A percentile compares a stretch with the other conserved stretches of the same genome.
phyloP scores from a whole-genome alignment of 2,797 vertebrate species.

The Eulemur coronatus region DNA sequence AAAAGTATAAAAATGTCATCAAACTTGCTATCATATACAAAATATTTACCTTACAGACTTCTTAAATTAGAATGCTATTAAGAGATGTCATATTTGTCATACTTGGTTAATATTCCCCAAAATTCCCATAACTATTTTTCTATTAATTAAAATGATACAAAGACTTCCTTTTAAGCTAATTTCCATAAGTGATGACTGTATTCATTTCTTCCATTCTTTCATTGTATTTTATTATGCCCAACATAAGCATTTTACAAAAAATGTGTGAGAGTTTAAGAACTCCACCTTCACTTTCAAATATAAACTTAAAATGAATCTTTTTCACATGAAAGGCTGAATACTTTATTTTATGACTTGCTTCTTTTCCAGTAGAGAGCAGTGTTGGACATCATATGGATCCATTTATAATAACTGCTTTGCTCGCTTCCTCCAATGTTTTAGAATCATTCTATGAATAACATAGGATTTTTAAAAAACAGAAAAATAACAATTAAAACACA shows the following conservation, averaged over 20 bases:
- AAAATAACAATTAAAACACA: constrained; percentile 2
- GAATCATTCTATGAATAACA: background rate
- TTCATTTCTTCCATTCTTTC: background rate
- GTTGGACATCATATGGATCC: constrained; percentile 69
- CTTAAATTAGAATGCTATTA: background rate
- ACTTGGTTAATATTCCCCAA: background rate
- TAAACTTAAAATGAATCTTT: background rate
- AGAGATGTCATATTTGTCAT: background rate
- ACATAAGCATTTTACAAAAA: background rate
- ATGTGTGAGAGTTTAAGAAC: background rate
- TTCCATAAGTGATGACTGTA: background rate
- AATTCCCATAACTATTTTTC: background rate
- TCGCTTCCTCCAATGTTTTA: background rate
- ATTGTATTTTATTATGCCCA: background rate
- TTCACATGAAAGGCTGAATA: background rate
- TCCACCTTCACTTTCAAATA: background rate
- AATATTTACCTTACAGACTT: background rate
- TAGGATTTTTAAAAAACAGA: background rate
- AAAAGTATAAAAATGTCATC: background rate
- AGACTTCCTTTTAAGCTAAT: background rate
- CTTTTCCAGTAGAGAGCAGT: constrained; percentile 86
- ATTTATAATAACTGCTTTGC: constrained; percentile 16
- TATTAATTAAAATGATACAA: background rate
- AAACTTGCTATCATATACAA: background rate
- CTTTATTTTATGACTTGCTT: background rate